Percentiles rank a stretch among this genome's conserved stretches.
Conservation (phyloP, 2,113 vertebrate species). For the Zosterops japonicus region DNA sequence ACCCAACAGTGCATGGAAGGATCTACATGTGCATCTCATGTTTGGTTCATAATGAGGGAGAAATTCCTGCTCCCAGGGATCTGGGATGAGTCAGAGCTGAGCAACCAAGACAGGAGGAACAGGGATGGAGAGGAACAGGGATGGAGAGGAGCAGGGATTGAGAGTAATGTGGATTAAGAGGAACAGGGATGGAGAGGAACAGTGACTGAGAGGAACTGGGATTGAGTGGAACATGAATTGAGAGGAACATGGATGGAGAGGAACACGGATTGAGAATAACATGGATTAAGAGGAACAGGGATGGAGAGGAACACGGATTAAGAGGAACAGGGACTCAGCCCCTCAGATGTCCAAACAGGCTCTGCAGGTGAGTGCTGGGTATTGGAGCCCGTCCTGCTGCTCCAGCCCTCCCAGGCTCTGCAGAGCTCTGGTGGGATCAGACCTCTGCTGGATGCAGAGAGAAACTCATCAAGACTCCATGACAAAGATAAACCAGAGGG, state of each 20-base stretch:
- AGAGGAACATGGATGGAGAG: too few species aligned
- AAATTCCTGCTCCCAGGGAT: not conserved
- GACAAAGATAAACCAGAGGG: not conserved
- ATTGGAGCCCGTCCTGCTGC: not conserved
- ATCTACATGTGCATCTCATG: fast-evolving
- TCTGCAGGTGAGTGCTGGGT: not conserved
- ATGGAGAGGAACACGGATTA: too few species aligned
- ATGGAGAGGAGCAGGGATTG: not conserved
- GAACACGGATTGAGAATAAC: too few species aligned
- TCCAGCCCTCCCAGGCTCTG: not conserved
- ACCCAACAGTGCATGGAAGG: not conserved
- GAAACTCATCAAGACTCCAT: not conserved
- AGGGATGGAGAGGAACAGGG: not conserved
- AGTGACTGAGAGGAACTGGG: fast-evolving
- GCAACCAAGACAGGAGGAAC: not conserved
- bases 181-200: fast-evolving
- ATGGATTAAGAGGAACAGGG: not conserved
- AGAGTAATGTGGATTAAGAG: too few species aligned
- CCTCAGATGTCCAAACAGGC: not conserved
- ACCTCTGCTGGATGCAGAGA: not conserved
- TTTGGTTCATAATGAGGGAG: not conserved
- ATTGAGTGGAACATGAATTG: not conserved
- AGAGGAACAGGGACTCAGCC: not conserved
- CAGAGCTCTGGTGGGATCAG: not conserved
- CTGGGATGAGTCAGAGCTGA: not conserved